Base-by-base conservation (phyloP, 2,888 invertebrate genomes). In the Ligdia adustata region DNA sequence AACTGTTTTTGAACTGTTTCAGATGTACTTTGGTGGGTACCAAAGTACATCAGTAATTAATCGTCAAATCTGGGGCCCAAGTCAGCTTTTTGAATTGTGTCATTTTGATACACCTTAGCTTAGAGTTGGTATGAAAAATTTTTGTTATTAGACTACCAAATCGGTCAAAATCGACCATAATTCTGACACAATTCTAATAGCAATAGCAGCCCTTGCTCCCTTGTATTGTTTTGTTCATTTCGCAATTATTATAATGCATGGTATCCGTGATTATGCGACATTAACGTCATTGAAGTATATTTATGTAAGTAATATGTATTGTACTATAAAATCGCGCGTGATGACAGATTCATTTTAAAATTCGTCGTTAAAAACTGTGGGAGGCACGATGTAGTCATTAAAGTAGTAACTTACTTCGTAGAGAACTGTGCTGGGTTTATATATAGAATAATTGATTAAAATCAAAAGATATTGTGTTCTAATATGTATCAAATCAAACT, bases 311-410 rank as follows among this genome's bases (percentile, higher is more conserved):
- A 11, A 24, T 27, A 39, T 46, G 34, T 20, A 11, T 29, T 2
- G 24, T 26, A 32, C 11, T 29, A 39, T 39, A 20, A 28, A 43
- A 47, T 26, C 51, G 55, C n/a, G n/a, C n/a, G n/a, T n/a, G n/a
- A n/a, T 53, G 52, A 48, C 49, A 50, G 47, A 52, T 60, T 44
- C 56, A 52, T 44, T 61, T 56, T 47, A 41, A 44, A 43, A 37
- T 44, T 40, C 29, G 27, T 43, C 15, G 40, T 68, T 27, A 26
- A 11, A 64, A 65, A 62, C 55, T 62, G 57, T 57, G 57, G 58
- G 59, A 64, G 75, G 75, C 75, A 67, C 75, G 67, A 62, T 55
- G 70, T 75, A 75, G 75, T 77, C 77, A 78, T 78, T 77, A 76
- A 50, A 50, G 32, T 52, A 52, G 40, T 46, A 40, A 34, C 12